A percentile compares a stretch with the other conserved stretches of the same genome.
phyloP scores from a whole-genome alignment of 2,113 vertebrate species.

The Pipra filicauda region DNA sequence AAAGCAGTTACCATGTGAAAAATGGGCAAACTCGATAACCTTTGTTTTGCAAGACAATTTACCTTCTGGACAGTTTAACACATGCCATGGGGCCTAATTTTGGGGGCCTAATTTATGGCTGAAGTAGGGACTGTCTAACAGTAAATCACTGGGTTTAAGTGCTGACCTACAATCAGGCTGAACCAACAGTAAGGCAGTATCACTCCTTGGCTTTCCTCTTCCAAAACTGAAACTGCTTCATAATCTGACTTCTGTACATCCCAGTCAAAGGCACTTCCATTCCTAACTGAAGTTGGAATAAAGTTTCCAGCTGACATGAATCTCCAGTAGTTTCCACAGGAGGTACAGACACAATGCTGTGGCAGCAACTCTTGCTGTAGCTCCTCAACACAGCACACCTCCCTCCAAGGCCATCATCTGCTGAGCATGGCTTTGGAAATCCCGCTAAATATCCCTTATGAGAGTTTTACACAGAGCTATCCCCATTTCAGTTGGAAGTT shows the following conservation, averaged over 20 bases:
- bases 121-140: neutral
- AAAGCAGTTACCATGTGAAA: neutral
- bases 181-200: neutral
- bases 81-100: accelerated
- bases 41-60: neutral
- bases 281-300: neutral
- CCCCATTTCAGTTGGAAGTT: neutral
- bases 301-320: neutral
- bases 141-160: neutral
- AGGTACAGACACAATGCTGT: neutral
- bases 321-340: neutral
- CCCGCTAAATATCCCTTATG: neutral
- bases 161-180: neutral
- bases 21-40: neutral
- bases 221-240: neutral
- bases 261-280: neutral
- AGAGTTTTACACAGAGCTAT: neutral
- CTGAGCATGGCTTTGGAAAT: neutral
- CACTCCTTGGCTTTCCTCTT: neutral
- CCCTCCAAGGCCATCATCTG: accelerated
- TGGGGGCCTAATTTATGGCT: neutral
- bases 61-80: neutral
- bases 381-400: neutral
- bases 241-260: neutral
- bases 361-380: neutral